Evolutionary conservation across 2,888 invertebrate genomes (phyloP), one percentile per base, ranked within the genome.

Genomic region (Lithophane leautieri): DNA sequence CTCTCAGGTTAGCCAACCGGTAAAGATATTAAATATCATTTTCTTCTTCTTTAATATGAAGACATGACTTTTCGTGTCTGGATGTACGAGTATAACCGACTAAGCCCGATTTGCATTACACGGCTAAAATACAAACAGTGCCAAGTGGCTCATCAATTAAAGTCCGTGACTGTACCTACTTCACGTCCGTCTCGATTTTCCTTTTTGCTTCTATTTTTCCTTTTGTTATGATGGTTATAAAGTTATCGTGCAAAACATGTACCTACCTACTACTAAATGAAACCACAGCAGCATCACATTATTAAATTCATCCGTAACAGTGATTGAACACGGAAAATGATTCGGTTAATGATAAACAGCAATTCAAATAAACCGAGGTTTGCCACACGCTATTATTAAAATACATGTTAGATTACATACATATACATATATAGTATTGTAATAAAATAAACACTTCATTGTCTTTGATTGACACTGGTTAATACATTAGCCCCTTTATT

Each of bases 271-370:
- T 11, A 42, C 6, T 47, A 75, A 82, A 79, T 66, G 12, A 68
- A 52, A 7, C 44, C 56, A 40, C 58, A 63, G 44, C 50, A 68
- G 54, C 67, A 56, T 16, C 12, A 22, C 60, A 62, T 56, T 16
- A 62, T 50, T 66, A 40, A 73, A 44, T 34, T 80, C 47, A 60
- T 40, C 70, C 16, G 61, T 50, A 58, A 69, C 25, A 47, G 14
- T 65, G 60, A 77, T 79, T 58, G 47, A 62, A 84, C 62, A 77
- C 69, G 84, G 82, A 83, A 83, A 83, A 84, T 69, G 12, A 70
- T 16, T 70, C 61, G 44, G 54, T 67, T 73, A 42, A 62, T 34
- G 42, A 83, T 73, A 71, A 73, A 70, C 19, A 54, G 28, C 58
- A n/a, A 66, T 54, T 22, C 9, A 81, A 75, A 81, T 34, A 75